Evolutionary conservation across 2,797 vertebrate species (phyloP).

Genomic region (Otolemur crassicaudatus): DNA sequence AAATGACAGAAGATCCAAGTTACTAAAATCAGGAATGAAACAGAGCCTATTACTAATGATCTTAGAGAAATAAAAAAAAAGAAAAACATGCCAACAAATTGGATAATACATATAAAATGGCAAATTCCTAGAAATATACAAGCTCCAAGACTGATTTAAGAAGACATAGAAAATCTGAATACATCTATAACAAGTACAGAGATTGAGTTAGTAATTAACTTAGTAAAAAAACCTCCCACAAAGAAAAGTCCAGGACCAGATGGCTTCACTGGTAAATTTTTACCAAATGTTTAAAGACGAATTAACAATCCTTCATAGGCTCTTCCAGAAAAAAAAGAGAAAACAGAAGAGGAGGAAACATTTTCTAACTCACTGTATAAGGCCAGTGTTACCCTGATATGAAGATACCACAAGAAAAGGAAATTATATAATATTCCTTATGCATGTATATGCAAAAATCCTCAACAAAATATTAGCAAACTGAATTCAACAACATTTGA

Average conservation of each 20-base stretch:
- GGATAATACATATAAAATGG: neutral
- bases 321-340: neutral
- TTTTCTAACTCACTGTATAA: constrained; percentile 11
- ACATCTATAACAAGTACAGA: neutral
- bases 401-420: constrained; percentile 5
- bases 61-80: neutral
- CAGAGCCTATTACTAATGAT: neutral
- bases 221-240: neutral
- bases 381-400: neutral
- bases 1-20: neutral
- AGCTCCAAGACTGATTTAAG: neutral
- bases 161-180: neutral
- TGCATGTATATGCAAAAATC: neutral
- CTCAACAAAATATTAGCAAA: neutral
- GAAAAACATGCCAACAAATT: neutral
- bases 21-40: constrained; percentile 32
- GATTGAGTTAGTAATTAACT: neutral
- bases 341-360: neutral
- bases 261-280: neutral
- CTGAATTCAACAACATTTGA: neutral
- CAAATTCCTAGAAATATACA: constrained; percentile 27
- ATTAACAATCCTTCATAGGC: neutral
- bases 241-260: constrained; percentile 18
- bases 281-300: constrained; percentile 45
- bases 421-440: constrained; percentile 17